These are phyloP conservation scores for Emys orbicularis DNA, from an alignment of 2,797 vertebrate genomes.

Conservation along the genomic window DNA sequence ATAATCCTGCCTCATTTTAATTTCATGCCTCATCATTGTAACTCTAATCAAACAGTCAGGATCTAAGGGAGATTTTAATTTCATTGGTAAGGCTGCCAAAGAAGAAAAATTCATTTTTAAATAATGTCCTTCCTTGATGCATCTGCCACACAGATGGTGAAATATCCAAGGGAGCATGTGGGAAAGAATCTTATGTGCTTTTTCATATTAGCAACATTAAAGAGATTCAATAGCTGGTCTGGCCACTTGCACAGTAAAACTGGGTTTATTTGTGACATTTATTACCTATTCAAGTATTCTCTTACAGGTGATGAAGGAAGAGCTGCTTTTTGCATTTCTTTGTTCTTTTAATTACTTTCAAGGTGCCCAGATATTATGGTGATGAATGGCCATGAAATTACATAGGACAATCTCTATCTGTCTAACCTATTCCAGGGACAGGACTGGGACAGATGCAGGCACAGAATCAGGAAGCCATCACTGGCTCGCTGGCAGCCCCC, in stretches of 20 bases:
- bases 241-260: neutral
- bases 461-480: neutral
- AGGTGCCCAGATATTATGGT: neutral
- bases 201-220: neutral
- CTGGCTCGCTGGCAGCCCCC: neutral
- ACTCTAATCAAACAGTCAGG: neutral
- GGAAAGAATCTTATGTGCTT: neutral
- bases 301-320: neutral
- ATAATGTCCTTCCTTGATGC: neutral
- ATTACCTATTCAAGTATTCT: neutral
- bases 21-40: neutral
- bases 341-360: neutral
- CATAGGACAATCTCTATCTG: neutral
- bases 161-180: neutral
- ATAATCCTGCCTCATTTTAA: neutral
- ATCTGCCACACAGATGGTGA: neutral
- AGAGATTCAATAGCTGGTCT: neutral
- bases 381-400: neutral
- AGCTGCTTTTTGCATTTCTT: neutral
- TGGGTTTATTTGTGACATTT: neutral
- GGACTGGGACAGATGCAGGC: neutral
- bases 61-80: neutral
- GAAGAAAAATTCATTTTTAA: neutral
- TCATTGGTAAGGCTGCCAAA: neutral
- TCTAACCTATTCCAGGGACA: neutral